Evolutionary conservation across 1,140 invertebrate genomes (phyloP), one percentile per base, ranked within the genome.

Genomic region (Drosophila nannoptera): DNA sequence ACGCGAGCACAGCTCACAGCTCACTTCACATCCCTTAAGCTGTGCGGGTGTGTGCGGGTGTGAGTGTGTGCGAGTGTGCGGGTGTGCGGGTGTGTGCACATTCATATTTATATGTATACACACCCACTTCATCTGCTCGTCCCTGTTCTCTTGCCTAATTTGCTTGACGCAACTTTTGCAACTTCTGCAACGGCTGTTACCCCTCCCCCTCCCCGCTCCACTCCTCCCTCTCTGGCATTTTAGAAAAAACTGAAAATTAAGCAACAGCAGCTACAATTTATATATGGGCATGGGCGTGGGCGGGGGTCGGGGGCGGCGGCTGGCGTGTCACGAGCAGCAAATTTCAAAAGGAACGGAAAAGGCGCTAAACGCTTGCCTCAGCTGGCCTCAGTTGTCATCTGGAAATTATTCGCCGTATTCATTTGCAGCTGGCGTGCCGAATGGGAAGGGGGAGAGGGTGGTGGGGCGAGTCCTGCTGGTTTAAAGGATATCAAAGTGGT

Each of bases 91-190:
- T 38, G 16, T 55, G 29, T 12, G 42, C 9, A 6, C 38, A 48
- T 53, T 5, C 5, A 52, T 43, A 36, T 43, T 32, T 31, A 49
- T 31, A 45, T 36, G 7, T 45, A 32, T 43, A 32, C n/a, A 16
- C 35, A 16, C 9, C 22, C 22, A 22, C 22, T 22, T 22, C 22
- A 38, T 48, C 16, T 49, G 36, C 35, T 45, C 45, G 3, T 53
- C 49, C 40, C 62, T 63, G 75, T 73, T 76, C 80, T 56, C 52
- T 49, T 81, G 65, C 60, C 73, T 80, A 80, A 80, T 80, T 80
- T 80, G 63, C 56, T 68, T 72, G 68, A 75, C 72, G 55, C 68
- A 80, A 75, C 72, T 78, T 75, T 43, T 36, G 22, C 73, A 75
- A 54, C 54, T 62, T n/a, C 31, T 76, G 60, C 70, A 78, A 61